Evolutionary conservation across 2,797 vertebrate species (phyloP).

Genomic region (Sebastes minor): DNA sequence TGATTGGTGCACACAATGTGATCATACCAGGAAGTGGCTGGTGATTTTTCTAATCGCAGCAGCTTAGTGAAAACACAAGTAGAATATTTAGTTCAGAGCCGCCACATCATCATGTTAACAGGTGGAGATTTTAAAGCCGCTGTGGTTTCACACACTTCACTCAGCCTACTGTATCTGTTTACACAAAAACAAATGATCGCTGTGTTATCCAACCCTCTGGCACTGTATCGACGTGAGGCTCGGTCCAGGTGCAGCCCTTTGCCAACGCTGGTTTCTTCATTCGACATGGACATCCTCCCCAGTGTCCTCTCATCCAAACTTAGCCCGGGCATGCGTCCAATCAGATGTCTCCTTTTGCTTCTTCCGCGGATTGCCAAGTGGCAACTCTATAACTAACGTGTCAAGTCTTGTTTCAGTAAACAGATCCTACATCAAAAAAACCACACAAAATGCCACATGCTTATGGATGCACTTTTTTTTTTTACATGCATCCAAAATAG

Average conservation of each 20-base stretch:
- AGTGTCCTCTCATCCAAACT: constrained; percentile 60
- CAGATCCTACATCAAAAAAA: constrained; percentile 51
- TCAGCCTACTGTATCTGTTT: background rate
- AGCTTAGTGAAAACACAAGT: background rate
- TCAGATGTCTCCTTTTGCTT: constrained; percentile 48
- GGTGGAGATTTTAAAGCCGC: background rate
- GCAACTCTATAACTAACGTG: constrained; percentile 61
- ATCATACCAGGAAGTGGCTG: background rate
- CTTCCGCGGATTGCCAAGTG: constrained; percentile 37
- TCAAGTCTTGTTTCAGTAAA: constrained; percentile 57
- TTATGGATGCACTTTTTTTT: background rate
- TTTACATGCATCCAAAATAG: background rate
- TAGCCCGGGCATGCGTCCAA: constrained; percentile 60
- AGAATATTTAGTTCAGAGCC: background rate
- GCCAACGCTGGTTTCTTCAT: constrained; percentile 24
- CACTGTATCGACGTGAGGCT: background rate
- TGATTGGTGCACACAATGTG: background rate
- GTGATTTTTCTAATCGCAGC: constrained; percentile 1
- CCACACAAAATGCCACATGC: too few relatives aligned
- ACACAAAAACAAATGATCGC: constrained; percentile 29
- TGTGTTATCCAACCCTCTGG: constrained; percentile 2
- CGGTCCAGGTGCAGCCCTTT: background rate
- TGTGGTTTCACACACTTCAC: background rate
- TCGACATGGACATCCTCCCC: constrained; percentile 37
- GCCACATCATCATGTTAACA: background rate